phyloP scores from a whole-genome alignment of 1,140 invertebrate genomes.

The Cyclina sinensis region DNA sequence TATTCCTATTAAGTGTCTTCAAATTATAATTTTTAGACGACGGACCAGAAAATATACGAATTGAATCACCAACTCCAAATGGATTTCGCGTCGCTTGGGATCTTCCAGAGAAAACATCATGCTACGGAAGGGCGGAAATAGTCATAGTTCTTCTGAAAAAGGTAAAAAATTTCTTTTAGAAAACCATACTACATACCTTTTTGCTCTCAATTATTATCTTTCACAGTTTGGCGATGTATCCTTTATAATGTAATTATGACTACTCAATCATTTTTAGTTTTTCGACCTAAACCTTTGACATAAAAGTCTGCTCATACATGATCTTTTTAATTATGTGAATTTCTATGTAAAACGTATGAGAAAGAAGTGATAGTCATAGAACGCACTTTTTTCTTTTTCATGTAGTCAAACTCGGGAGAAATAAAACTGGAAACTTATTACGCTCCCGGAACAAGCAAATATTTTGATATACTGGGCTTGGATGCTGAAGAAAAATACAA shows the following conservation, averaged over 20 bases:
- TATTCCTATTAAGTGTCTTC: too few species aligned
- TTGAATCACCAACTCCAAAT: not conserved
- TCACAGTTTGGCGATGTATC: too few species aligned
- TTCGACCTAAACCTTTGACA: too few species aligned
- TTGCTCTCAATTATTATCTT: too few species aligned
- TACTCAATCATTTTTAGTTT: too few species aligned
- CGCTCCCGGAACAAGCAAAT: not conserved
- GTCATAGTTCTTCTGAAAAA: conserved; percentile 23
- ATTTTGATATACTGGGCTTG: conserved; percentile 22
- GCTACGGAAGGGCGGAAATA: conserved; percentile 35
- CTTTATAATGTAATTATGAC: too few species aligned
- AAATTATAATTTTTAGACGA: not conserved
- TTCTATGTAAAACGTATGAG: not conserved
- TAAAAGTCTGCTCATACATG: too few species aligned
- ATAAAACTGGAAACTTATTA: not conserved
- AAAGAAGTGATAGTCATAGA: not conserved
- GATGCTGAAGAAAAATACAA: not conserved
- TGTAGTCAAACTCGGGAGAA: not conserved
- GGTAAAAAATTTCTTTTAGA: conserved; percentile 6
- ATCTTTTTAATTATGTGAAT: not conserved
- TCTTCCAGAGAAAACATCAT: conserved; percentile 27
- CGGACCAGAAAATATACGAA: conserved; percentile 28
- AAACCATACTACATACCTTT: too few species aligned
- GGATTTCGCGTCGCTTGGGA: conserved; percentile 40
- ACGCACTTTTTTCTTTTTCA: not conserved